A percentile compares a stretch with the other conserved stretches of the same genome.
phyloP scores from a whole-genome alignment of 2,888 invertebrate genomes.

The Lasioglossum leucozonium region DNA sequence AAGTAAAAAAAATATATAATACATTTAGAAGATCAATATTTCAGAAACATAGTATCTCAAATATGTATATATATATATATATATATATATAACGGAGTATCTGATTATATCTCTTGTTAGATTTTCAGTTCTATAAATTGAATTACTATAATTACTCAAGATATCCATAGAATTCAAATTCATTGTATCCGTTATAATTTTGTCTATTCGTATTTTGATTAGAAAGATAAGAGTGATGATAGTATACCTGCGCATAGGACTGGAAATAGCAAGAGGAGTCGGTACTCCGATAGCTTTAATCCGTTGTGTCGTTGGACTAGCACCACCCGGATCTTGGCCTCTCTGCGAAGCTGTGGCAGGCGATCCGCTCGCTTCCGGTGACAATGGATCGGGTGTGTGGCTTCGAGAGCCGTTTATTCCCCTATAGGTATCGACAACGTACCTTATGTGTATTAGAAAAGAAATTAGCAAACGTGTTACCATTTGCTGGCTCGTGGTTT shows the following conservation, averaged over 20 bases:
- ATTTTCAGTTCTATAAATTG: not conserved
- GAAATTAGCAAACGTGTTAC: constrained; percentile 29
- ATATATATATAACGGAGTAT: constrained; percentile 50
- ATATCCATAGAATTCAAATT: constrained; percentile 21
- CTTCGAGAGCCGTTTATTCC: constrained; percentile 88
- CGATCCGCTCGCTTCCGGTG: constrained; percentile 86
- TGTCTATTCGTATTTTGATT: constrained; percentile 22
- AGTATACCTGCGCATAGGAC: constrained; percentile 93
- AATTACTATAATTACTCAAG: constrained; percentile 5
- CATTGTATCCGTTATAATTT: constrained; percentile 25
- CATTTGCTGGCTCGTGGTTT: not conserved
- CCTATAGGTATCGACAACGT: constrained; percentile 79
- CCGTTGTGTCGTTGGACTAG: constrained; percentile 94
- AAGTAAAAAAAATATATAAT: constrained; percentile 35
- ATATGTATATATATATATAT: constrained; percentile 32
- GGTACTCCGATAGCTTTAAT: constrained; percentile 96
- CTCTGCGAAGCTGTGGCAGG: constrained; percentile 79
- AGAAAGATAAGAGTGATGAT: not conserved
- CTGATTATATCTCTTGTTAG: constrained; percentile 24
- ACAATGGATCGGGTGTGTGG: constrained; percentile 87
- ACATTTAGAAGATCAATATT: constrained; percentile 51
- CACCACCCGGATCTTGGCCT: constrained; percentile 85
- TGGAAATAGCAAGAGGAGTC: constrained; percentile 94
- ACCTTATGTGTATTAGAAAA: constrained; percentile 57
- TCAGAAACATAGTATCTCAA: constrained; percentile 33